phyloP scores from a whole-genome alignment of 2,888 invertebrate species.

The Rapana venosa region DNA sequence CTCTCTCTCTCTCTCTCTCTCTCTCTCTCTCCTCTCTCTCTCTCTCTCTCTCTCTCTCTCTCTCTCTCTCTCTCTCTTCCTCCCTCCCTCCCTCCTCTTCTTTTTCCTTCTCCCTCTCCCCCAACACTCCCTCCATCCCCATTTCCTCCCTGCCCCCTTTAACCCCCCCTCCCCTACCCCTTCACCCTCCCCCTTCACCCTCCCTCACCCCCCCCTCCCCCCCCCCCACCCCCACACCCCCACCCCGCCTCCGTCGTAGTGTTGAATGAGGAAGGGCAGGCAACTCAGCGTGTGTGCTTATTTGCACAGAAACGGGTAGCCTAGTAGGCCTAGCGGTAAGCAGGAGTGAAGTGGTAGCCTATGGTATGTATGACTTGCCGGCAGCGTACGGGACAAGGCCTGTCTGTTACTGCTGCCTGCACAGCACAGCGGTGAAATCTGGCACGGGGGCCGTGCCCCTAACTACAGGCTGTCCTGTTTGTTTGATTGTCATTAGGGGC shows the following conservation, averaged over 20 bases:
- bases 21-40: not conserved
- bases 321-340: too few species aligned
- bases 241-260: not conserved
- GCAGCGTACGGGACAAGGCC: too few species aligned
- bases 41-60: too few species aligned
- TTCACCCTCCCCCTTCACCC: not conserved
- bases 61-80: not conserved
- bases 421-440: not conserved
- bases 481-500: conserved; percentile 16
- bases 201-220: not conserved
- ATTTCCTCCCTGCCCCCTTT: not conserved
- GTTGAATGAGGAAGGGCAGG: not conserved
- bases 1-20: not conserved
- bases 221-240: not conserved
- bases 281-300: conserved; percentile 22
- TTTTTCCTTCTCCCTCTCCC: not conserved
- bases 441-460: conserved; percentile 30
- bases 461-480: conserved; percentile 26
- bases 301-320: conserved; percentile 16
- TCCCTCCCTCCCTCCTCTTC: not conserved
- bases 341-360: not conserved
- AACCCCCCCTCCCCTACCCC: not conserved
- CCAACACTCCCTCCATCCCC: not conserved
- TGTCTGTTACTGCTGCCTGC: too few species aligned
- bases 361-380: too few species aligned